These are phyloP conservation scores for Actenoides hombroni DNA, from an alignment of 2,113 vertebrate species.

Conservation along the genomic window DNA sequence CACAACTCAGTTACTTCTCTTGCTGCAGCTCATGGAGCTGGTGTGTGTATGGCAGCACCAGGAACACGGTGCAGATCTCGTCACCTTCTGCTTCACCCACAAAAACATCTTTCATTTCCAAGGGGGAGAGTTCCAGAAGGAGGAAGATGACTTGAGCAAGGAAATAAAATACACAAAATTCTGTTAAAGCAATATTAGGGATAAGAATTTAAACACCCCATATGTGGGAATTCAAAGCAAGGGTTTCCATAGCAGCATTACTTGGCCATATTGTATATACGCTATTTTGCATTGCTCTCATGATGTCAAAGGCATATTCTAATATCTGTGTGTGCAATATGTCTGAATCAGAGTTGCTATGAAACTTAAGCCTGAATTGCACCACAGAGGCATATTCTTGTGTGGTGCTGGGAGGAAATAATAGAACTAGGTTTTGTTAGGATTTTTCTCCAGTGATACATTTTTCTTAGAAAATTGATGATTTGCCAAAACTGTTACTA, in stretches of 20 bases:
- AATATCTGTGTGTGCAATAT: constrained; percentile 56
- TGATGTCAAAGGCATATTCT: constrained; percentile 63
- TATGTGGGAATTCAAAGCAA: neutral
- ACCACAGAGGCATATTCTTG: constrained; percentile 36
- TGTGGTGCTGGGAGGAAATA: constrained; percentile 25
- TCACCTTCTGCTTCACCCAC: neutral
- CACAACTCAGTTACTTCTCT: neutral
- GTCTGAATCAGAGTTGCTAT: constrained; percentile 53
- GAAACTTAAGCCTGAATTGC: constrained; percentile 50
- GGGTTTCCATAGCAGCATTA: constrained; percentile 63
- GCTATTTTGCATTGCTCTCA: constrained; percentile 51
- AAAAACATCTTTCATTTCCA: neutral
- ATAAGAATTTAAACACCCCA: neutral
- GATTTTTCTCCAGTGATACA: constrained; percentile 44
- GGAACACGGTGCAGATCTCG: neutral
- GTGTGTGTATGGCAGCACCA: neutral
- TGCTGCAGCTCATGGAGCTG: neutral
- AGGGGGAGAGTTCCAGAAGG: neutral
- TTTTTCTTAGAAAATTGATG: constrained; percentile 57
- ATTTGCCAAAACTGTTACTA: constrained; percentile 38
- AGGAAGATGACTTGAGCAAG: neutral
- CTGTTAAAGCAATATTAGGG: neutral
- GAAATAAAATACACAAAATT: neutral
- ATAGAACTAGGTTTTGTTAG: constrained; percentile 6
- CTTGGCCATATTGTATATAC: constrained; percentile 50